Conservation (phyloP, 2,113 vertebrate genomes). For the Hippocampus zosterae region DNA sequence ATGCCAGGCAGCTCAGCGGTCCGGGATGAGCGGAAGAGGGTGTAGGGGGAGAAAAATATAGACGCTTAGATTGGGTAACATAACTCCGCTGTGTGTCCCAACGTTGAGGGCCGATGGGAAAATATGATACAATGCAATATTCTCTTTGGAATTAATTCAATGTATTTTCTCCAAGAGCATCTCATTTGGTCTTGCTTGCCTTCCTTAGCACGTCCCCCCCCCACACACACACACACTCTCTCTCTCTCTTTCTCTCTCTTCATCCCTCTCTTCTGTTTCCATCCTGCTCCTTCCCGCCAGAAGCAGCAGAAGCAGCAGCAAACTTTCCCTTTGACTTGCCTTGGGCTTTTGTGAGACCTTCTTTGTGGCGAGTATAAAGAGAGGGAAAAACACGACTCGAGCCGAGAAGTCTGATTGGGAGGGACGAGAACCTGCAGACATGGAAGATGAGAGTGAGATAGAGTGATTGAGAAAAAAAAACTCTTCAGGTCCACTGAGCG, state of each 20-base stretch:
- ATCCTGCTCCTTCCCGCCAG: slow-evolving; percentile 15
- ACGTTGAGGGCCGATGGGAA: slow-evolving; percentile 39
- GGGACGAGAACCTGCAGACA: slow-evolving; percentile 57
- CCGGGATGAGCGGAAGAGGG: slow-evolving; percentile 29
- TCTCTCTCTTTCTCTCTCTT: slow-evolving; percentile 7
- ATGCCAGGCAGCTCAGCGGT: slow-evolving; percentile 34
- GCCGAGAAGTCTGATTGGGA: slow-evolving; percentile 50
- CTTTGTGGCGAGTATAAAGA: slow-evolving; percentile 52
- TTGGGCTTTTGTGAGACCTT: slow-evolving; percentile 54
- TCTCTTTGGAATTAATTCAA: slow-evolving; percentile 74
- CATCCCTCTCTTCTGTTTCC: slow-evolving; percentile 44
- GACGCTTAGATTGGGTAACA: slow-evolving; percentile 50
- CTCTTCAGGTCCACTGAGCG: slow-evolving; percentile 17
- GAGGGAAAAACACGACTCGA: slow-evolving; percentile 41
- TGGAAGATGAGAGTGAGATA: slow-evolving; percentile 45
- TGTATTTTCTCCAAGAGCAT: slow-evolving; percentile 62
- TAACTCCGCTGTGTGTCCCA: slow-evolving; percentile 52
- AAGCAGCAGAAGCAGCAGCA: neutral
- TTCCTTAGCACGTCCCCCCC: slow-evolving; percentile 37
- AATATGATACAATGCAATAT: slow-evolving; percentile 65
- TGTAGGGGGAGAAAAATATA: slow-evolving; percentile 42
- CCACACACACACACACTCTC: slow-evolving; percentile 23
- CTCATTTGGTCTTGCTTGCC: slow-evolving; percentile 65
- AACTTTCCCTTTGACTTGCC: slow-evolving; percentile 42
- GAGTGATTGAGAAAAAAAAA: slow-evolving; percentile 31